Conservation (phyloP, 2,888 invertebrate species). For the Hipparchia sbordonii region DNA sequence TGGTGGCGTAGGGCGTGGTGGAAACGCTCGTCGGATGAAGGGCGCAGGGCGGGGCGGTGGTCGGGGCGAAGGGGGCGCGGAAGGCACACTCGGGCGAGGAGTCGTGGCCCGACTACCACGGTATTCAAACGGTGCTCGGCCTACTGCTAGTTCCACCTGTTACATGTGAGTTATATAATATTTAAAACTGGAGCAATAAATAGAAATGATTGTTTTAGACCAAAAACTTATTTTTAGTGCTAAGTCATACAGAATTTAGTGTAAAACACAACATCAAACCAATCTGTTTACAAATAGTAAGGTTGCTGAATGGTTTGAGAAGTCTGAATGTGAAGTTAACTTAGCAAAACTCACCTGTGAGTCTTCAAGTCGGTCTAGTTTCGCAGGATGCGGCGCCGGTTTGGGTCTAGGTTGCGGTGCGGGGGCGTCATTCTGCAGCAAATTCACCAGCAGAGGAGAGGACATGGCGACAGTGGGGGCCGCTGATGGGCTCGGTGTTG, state of each 20-base stretch:
- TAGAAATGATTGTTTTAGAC: too few relatives aligned
- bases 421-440: slow-evolving; percentile 92
- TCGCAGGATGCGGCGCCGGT: slow-evolving; percentile 63
- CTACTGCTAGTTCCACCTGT: slow-evolving; percentile 74
- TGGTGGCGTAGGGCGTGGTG: slow-evolving; percentile 42
- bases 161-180: too few relatives aligned
- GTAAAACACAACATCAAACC: too few relatives aligned
- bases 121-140: slow-evolving; percentile 69
- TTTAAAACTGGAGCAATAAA: neutral
- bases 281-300: too few relatives aligned
- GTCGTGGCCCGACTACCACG: slow-evolving; percentile 54
- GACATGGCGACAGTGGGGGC: slow-evolving; percentile 87
- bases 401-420: slow-evolving; percentile 64
- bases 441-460: slow-evolving; percentile 94
- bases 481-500: slow-evolving; percentile 47
- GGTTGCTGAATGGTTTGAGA: too few relatives aligned
- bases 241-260: too few relatives aligned
- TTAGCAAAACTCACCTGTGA: slow-evolving; percentile 57
- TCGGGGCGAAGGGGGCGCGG: slow-evolving; percentile 44
- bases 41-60: slow-evolving; percentile 47
- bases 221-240: too few relatives aligned
- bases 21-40: slow-evolving; percentile 46
- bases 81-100: slow-evolving; percentile 44
- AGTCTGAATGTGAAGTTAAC: too few relatives aligned
- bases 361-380: slow-evolving; percentile 69